Conservation (phyloP, 2,113 vertebrate genomes). For the Oncorhynchus kisutch region DNA sequence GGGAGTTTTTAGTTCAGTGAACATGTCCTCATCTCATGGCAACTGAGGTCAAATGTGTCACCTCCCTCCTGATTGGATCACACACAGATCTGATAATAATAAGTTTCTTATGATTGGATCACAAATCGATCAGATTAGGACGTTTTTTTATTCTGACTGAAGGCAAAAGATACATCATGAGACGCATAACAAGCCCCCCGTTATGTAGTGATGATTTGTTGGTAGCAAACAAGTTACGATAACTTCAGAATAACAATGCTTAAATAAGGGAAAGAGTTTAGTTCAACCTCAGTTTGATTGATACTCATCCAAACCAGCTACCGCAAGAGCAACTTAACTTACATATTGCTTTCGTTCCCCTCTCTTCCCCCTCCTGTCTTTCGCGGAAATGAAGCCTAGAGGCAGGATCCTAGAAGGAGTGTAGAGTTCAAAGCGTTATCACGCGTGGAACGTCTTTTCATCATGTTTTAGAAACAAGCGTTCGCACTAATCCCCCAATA, state of each 20-base stretch:
- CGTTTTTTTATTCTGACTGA: too few species aligned
- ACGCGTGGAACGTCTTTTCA: slow-evolving; percentile 74
- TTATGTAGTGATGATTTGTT: slow-evolving; percentile 66
- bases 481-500: slow-evolving; percentile 80
- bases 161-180: too few species aligned
- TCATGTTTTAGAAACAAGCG: slow-evolving; percentile 84
- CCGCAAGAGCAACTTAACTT: too few species aligned
- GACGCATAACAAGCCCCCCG: slow-evolving; percentile 25
- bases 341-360: too few species aligned
- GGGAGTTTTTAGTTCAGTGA: slow-evolving; percentile 58
- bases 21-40: slow-evolving; percentile 55
- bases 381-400: slow-evolving; percentile 64
- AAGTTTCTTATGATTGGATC: slow-evolving; percentile 63
- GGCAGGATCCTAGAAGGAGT: slow-evolving; percentile 72
- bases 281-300: too few species aligned
- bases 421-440: slow-evolving; percentile 80
- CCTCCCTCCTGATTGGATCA: slow-evolving; percentile 59
- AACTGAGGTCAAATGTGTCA: slow-evolving; percentile 37
- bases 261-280: too few species aligned
- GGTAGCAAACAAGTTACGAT: too few species aligned
- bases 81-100: slow-evolving; percentile 56
- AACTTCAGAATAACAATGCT: too few species aligned
- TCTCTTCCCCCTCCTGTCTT: slow-evolving; percentile 41
- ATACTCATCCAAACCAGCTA: too few species aligned
- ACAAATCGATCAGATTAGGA: too few species aligned